phyloP scores from a whole-genome alignment of 2,888 invertebrate species.

The Clostera curtula region DNA sequence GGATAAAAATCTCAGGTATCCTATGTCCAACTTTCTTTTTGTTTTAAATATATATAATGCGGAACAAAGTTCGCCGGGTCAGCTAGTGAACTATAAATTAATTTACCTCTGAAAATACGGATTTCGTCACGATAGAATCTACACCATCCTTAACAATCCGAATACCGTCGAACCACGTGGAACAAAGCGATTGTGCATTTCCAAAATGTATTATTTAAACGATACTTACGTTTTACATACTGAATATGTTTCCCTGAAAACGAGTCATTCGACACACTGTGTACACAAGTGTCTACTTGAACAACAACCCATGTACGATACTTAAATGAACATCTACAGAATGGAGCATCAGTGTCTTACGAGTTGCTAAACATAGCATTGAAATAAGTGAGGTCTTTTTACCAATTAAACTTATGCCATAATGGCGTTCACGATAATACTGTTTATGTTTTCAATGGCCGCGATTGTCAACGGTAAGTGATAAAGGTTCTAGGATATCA shows the following conservation, averaged over 20 bases:
- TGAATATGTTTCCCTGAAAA: constrained; percentile 15
- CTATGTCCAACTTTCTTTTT: too few species aligned
- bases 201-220: constrained; percentile 1
- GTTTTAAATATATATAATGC: too few species aligned
- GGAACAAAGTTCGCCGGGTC: too few species aligned
- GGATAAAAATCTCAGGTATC: too few species aligned
- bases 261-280: constrained; percentile 41
- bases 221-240: constrained; percentile 18
- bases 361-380: constrained; percentile 19
- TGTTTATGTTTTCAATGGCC: constrained; percentile 27
- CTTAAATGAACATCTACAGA: constrained; percentile 39
- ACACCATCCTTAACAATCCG: constrained; percentile 1
- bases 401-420: constrained; percentile 19
- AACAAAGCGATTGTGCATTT: constrained; percentile 3
- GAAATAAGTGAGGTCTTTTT: constrained; percentile 10
- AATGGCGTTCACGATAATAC: constrained; percentile 36
- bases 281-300: constrained; percentile 46
- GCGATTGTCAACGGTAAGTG: constrained; percentile 36
- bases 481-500: too few species aligned
- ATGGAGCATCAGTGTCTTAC: constrained; percentile 35
- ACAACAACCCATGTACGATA: constrained; percentile 41
- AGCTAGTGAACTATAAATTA: too few species aligned
- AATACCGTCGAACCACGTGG: not conserved
- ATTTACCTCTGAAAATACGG: too few species aligned
- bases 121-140: constrained; percentile 16